phyloP scores from a whole-genome alignment of 2,797 vertebrate genomes.

The Coendou prehensilis region DNA sequence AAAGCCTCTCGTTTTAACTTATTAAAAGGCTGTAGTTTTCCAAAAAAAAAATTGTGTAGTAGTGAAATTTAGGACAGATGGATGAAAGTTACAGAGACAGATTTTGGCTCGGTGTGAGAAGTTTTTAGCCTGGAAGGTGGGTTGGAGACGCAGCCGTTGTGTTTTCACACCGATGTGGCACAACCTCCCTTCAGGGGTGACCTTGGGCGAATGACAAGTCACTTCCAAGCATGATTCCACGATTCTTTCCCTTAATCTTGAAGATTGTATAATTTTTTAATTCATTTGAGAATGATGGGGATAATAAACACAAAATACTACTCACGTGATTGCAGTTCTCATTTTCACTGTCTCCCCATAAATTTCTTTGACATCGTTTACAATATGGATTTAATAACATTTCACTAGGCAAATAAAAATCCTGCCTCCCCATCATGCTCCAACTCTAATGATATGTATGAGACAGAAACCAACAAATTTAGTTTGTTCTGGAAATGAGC shows the following conservation, averaged over 20 bases:
- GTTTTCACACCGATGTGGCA: neutral
- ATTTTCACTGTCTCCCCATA: neutral
- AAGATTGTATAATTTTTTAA: slow-evolving; percentile 49
- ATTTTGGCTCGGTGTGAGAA: neutral
- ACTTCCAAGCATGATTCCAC: neutral
- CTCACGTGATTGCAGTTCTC: neutral
- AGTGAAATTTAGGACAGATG: neutral
- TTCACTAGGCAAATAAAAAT: slow-evolving; percentile 60
- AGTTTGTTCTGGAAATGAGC: slow-evolving; percentile 27
- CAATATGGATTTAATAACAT: neutral
- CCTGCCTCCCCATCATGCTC: neutral
- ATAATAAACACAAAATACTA: slow-evolving; percentile 39
- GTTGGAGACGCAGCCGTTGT: neutral
- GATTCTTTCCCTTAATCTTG: neutral
- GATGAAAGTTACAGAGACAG: neutral
- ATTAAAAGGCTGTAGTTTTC: neutral
- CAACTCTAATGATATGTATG: neutral
- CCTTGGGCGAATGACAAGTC: neutral
- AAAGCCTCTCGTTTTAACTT: neutral
- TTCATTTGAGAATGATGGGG: neutral
- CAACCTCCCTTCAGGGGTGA: neutral
- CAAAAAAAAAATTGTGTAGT: neutral
- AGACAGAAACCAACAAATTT: slow-evolving; percentile 24
- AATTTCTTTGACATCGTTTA: slow-evolving; percentile 59
- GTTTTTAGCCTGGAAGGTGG: neutral